Evolutionary conservation across 2,113 vertebrate species (phyloP).

Genomic region (Leptodactylus fuscus): DNA sequence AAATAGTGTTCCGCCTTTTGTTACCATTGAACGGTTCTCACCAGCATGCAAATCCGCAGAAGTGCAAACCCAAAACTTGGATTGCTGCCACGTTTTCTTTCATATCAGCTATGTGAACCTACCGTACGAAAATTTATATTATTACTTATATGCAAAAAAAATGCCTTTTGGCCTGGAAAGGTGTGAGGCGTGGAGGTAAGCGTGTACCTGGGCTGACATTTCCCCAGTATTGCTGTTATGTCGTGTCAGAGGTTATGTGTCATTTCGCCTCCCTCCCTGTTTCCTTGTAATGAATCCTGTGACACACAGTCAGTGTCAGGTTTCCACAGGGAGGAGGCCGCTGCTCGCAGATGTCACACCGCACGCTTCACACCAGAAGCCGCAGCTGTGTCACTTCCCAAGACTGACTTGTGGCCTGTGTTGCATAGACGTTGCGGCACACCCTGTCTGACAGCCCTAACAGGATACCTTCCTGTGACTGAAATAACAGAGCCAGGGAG

Average conservation of each 20-base stretch:
- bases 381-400: slow-evolving; percentile 67
- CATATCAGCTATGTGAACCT: no score
- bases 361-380: slow-evolving; percentile 60
- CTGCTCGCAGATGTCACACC: slow-evolving; percentile 35
- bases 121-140: no score
- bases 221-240: neutral
- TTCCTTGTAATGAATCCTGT: slow-evolving; percentile 54
- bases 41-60: no score
- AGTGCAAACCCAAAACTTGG: no score
- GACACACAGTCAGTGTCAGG: slow-evolving; percentile 63
- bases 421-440: slow-evolving; percentile 64
- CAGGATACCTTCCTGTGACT: slow-evolving; percentile 69
- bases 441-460: slow-evolving; percentile 70
- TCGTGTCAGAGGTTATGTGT: slow-evolving; percentile 37
- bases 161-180: neutral
- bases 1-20: no score
- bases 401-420: slow-evolving; percentile 67
- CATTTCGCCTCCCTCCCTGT: slow-evolving; percentile 28
- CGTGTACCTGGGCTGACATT: slow-evolving; percentile 2
- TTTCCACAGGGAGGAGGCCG: slow-evolving; percentile 63
- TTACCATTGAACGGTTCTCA: no score
- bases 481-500: slow-evolving; percentile 63
- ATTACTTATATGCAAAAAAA: no score
- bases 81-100: no score
- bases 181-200: neutral